Evolutionary conservation across 2,888 invertebrate species (phyloP).

Genomic region (Neelides folsomi): DNA sequence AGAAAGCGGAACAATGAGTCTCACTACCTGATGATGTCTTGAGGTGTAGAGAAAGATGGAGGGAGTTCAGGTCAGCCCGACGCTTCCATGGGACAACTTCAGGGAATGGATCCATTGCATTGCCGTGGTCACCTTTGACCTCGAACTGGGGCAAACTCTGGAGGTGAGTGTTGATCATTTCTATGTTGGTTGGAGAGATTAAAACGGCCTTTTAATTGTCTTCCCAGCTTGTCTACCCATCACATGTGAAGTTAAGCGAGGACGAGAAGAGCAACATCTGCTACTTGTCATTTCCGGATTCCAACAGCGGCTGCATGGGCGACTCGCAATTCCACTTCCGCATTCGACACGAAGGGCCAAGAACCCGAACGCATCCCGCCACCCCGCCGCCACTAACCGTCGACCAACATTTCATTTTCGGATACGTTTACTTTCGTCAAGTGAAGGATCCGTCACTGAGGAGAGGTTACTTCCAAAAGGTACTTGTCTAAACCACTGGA

Average conservation of each 20-base stretch:
- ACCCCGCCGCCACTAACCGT: constrained; percentile 60
- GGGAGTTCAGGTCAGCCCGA: not conserved
- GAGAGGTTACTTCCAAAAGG: constrained; percentile 97
- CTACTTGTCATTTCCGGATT: constrained; percentile 97
- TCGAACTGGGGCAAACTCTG: constrained; percentile 96
- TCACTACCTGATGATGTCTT: too few species aligned
- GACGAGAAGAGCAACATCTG: constrained; percentile 87
- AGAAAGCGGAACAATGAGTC: too few species aligned
- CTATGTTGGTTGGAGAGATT: too few species aligned
- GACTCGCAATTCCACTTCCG: constrained; percentile 95
- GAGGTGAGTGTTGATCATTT: constrained; percentile 65
- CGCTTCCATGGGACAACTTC: constrained; percentile 54
- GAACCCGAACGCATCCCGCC: constrained; percentile 30
- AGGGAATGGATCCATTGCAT: constrained; percentile 94
- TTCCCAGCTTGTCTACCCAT: constrained; percentile 63
- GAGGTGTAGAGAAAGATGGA: too few species aligned
- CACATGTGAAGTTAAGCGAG: constrained; percentile 60
- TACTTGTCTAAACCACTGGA: constrained; percentile 34
- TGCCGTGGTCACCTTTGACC: constrained; percentile 95
- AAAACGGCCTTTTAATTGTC: too few species aligned
- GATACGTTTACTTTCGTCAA: constrained; percentile 96
- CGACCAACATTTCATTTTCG: constrained; percentile 82
- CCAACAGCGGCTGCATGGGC: constrained; percentile 97
- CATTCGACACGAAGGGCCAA: constrained; percentile 48
- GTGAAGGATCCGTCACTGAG: constrained; percentile 80